phyloP scores from a whole-genome alignment of 2,888 invertebrate species.

The Drosophila nigricruria region DNA sequence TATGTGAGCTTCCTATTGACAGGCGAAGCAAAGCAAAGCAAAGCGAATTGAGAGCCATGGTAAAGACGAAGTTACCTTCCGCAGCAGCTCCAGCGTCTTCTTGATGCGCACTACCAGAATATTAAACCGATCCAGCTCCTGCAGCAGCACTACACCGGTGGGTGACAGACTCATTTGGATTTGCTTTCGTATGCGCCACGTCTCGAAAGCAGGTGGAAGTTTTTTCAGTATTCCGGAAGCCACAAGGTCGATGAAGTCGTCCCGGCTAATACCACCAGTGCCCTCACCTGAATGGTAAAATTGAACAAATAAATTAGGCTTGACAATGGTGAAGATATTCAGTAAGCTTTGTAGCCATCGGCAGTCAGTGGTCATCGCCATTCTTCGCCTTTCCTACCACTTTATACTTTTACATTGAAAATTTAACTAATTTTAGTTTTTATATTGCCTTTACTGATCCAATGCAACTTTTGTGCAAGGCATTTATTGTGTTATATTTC shows the following conservation, averaged over 20 bases:
- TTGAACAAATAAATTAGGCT: conserved; percentile 39
- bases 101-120: conserved; percentile 90
- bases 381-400: not conserved
- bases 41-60: conserved; percentile 15
- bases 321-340: conserved; percentile 39
- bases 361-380: conserved; percentile 33
- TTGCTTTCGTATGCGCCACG: conserved; percentile 92
- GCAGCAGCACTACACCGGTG: conserved; percentile 93
- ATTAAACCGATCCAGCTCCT: conserved; percentile 96
- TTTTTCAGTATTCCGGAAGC: conserved; percentile 92
- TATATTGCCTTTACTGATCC: conserved; percentile 45
- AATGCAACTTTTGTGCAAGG: conserved; percentile 28
- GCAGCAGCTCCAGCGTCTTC: conserved; percentile 89
- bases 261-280: conserved; percentile 91
- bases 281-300: conserved; percentile 87
- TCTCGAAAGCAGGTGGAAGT: conserved; percentile 91
- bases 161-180: conserved; percentile 93
- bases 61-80: conserved; percentile 86
- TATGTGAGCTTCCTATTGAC: conserved; percentile 72
- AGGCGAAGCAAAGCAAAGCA: conserved; percentile 31
- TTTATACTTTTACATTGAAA: conserved; percentile 34
- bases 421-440: conserved; percentile 69
- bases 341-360: conserved; percentile 53
- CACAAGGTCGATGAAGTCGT: conserved; percentile 93
- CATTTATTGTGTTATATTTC: conserved; percentile 31